phyloP scores from a whole-genome alignment of 92 coral and sea anemone species.

The Porites divaricata region DNA sequence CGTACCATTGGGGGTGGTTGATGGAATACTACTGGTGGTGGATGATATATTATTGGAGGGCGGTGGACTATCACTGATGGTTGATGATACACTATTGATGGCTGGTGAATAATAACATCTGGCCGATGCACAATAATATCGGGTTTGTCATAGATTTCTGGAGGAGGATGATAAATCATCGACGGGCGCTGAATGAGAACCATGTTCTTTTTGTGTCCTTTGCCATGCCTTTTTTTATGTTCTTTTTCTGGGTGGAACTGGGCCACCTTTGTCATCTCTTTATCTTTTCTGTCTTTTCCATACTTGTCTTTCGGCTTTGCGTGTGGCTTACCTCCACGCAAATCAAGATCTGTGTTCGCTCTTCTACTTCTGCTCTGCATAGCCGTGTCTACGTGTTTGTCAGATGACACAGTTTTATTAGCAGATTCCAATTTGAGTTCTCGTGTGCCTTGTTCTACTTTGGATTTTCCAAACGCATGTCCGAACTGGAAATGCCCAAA shows the following conservation, averaged over 20 bases:
- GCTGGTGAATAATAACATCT: constrained; percentile 82
- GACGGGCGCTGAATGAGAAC: constrained; percentile 78
- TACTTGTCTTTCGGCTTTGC: not conserved
- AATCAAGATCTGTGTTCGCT: constrained; percentile 34
- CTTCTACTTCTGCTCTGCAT: not conserved
- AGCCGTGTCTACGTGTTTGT: not conserved
- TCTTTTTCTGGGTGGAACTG: constrained; percentile 33
- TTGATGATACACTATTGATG: constrained; percentile 88
- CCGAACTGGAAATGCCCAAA: constrained; percentile 56
- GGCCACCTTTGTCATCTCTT: constrained; percentile 22
- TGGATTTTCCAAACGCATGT: constrained; percentile 85
- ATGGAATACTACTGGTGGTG: constrained; percentile 90
- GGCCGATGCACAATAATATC: constrained; percentile 84
- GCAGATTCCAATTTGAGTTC: not conserved
- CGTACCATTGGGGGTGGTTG: constrained; percentile 87
- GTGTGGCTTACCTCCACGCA: constrained; percentile 8
- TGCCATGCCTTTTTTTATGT: constrained; percentile 39
- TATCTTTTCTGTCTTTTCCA: constrained; percentile 3
- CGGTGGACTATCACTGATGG: constrained; percentile 90
- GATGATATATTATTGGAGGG: constrained; percentile 77
- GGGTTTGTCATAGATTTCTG: constrained; percentile 89
- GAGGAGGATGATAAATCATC: constrained; percentile 87
- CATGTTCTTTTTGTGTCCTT: constrained; percentile 77
- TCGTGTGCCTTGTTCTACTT: constrained; percentile 41
- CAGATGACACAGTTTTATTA: not conserved